phyloP scores from a whole-genome alignment of 2,113 vertebrate genomes.

The Coptodon bakossiorum region DNA sequence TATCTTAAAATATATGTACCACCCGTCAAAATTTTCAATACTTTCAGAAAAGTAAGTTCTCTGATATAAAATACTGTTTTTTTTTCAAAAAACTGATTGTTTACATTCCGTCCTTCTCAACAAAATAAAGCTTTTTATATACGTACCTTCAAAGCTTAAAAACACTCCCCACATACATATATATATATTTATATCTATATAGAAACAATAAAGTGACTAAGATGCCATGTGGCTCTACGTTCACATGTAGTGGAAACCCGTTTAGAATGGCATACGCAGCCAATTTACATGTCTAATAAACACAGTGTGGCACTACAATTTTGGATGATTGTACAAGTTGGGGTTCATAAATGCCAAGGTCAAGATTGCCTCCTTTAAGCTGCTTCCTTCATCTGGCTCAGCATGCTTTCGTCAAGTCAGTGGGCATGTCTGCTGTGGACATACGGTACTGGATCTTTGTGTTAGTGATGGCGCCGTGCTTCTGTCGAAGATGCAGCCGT shows the following conservation, averaged over 20 bases:
- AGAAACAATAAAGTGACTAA: conserved; percentile 78
- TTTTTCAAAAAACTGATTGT: conserved; percentile 65
- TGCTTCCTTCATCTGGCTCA: conserved; percentile 53
- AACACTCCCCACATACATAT: conserved; percentile 66
- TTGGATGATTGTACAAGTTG: conserved; percentile 73
- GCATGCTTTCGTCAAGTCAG: conserved; percentile 86
- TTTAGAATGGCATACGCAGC: conserved; percentile 66
- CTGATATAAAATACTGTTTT: conserved; percentile 79
- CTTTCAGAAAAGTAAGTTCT: conserved; percentile 77
- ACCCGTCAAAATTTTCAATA: conserved; percentile 70
- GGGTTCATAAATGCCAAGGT: conserved; percentile 65
- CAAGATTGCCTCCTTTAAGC: conserved; percentile 28
- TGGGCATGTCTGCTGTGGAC: conserved; percentile 77
- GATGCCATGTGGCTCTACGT: conserved; percentile 68
- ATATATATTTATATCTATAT: conserved; percentile 61
- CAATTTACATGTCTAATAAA: conserved; percentile 56
- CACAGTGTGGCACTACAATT: conserved; percentile 79
- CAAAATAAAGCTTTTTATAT: conserved; percentile 80
- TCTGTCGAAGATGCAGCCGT: conserved; percentile 92
- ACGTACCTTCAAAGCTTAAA: conserved; percentile 69
- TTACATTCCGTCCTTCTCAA: conserved; percentile 73
- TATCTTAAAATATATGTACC: conserved; percentile 83
- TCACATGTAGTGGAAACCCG: conserved; percentile 80
- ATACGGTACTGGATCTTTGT: conserved; percentile 97
- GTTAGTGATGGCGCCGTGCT: conserved; percentile 99